Conservation (phyloP, 2,888 invertebrate species). For the Buathra laborator region DNA sequence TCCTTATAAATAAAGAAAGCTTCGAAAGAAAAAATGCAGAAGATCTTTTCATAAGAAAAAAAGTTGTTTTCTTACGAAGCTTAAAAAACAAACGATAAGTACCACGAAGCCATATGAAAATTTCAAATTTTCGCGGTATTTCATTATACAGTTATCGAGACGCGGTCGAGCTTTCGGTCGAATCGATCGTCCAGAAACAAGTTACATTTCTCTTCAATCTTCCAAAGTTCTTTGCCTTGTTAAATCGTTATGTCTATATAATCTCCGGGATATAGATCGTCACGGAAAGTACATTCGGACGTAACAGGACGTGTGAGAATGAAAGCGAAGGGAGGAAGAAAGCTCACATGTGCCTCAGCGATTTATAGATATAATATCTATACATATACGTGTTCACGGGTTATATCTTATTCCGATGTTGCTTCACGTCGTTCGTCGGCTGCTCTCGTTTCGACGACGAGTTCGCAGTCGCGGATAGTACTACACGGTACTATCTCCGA, state of each 20-base stretch:
- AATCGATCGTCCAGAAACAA: background rate
- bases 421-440: background rate
- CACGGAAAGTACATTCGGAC: background rate
- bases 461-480: background rate
- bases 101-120: background rate
- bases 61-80: no score
- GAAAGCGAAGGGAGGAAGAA: conserved; percentile 14
- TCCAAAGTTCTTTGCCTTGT: background rate
- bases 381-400: background rate
- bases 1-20: background rate
- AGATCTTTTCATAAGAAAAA: no score
- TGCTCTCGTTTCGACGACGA: conserved; percentile 21
- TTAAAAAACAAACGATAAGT: no score
- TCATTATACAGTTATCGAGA: background rate
- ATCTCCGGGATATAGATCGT: background rate
- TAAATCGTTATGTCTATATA: background rate
- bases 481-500: conserved; percentile 24
- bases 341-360: conserved; percentile 1
- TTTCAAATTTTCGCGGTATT: background rate
- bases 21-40: background rate
- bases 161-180: background rate
- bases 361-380: background rate
- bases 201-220: background rate
- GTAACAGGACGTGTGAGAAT: background rate
- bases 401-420: conserved; percentile 30